Conservation (phyloP, 2,797 vertebrate species). For the Ceryle rudis region DNA sequence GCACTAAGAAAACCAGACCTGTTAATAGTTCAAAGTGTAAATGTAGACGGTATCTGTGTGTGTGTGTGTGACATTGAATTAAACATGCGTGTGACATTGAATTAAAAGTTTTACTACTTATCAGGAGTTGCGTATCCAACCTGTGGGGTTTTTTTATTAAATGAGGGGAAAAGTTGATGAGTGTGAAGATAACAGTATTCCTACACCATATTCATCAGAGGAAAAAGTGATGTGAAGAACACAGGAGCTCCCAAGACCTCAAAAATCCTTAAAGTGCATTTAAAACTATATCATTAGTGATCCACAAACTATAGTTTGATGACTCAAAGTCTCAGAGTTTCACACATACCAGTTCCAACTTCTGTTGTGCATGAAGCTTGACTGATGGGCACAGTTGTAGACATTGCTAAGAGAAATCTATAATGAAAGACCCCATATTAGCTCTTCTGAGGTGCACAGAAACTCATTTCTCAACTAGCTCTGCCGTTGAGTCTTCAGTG, state of each 20-base stretch:
- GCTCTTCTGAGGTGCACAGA: background rate
- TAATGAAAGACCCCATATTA: background rate
- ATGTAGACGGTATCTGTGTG: background rate
- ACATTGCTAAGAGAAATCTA: background rate
- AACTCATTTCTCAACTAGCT: background rate
- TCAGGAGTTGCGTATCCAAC: background rate
- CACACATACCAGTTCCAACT: background rate
- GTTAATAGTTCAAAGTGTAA: background rate
- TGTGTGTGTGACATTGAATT: background rate
- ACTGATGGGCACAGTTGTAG: background rate
- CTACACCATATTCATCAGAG: background rate
- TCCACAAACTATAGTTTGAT: background rate
- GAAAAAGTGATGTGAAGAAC: background rate
- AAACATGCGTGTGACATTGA: background rate
- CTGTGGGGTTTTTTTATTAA: background rate
- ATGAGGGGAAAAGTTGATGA: background rate
- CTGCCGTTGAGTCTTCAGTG: background rate
- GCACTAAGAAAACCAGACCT: fast-evolving
- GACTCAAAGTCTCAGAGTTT: background rate
- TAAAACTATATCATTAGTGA: background rate
- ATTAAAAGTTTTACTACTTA: background rate
- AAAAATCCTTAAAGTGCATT: background rate
- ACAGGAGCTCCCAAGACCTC: background rate
- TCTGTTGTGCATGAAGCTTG: background rate
- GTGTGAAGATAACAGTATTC: background rate